Base-by-base conservation (phyloP, 2,888 invertebrate genomes). In the Koerneria pararmatus region DNA sequence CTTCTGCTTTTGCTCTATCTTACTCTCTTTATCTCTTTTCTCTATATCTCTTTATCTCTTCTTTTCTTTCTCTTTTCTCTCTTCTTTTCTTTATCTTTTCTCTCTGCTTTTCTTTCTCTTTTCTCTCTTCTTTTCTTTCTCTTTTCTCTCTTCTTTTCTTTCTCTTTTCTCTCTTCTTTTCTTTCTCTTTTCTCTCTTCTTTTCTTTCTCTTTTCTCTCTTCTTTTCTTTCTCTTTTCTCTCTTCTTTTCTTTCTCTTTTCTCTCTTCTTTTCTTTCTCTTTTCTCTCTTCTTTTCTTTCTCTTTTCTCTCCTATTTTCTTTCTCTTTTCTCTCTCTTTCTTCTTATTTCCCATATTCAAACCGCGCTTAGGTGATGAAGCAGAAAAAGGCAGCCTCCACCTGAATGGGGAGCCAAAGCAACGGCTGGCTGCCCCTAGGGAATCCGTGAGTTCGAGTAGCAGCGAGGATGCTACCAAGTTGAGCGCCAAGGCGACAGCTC, bases 341-440 rank as follows among this genome's bases (percentile, higher is more conserved):
- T 6, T 51, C 53, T 51, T 51, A 24, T 27, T 51, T 22, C 22
- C n/a, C 32, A 29, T 11, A 11, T 3, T 29, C 15, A 22, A 54
- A 4, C 29, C 19, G 6, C 0, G 31, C 19, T 5, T 11, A 60
- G 60, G 60, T n/a, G 60, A 64, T 24, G 64, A 54, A 31, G 56
- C 54, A 22, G 56, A 64, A 15, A 56, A 64, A 5, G 64, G 56
- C 32, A 56, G 35, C 31, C 41, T 54, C 11, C 37, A 56, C 5
- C 41, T 64, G 64, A 64, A 64, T 22, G 64, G 64, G 5, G 64
- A 56, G 3, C 54, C 54, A 27, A 54, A 64, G 56, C 35, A 56
- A 56, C 46, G 54, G 37, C 41, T 64, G n/a, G 46, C n/a, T 41
- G 46, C 19, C 2, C 8, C 8, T 27, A 3, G 29, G 29, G 2